Evolutionary conservation across 2,888 invertebrate species (phyloP), one percentile per base, ranked within the genome.

Genomic region (Euplexia lucipara): DNA sequence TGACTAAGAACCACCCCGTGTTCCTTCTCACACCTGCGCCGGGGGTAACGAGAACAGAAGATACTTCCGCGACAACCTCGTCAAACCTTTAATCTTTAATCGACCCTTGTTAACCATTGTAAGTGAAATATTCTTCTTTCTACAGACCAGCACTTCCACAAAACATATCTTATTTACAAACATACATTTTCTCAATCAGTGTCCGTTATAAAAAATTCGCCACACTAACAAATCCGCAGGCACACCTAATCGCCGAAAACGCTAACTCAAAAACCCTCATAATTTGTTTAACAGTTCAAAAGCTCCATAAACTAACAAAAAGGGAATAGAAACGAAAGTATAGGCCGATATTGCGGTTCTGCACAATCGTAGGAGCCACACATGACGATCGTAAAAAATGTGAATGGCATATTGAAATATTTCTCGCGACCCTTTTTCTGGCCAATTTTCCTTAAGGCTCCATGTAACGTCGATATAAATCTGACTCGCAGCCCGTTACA

Each of bases 371-470:
- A 88, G 89, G 90, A 87, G 86, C 85, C 91, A 87, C 92, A 90
- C 91, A 92, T 90, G 90, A 89, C 89, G 91, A 89, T 92, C 93
- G 91, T 94, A 93, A 92, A 92, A 92, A 93, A 93, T 92, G 90
- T 88, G 92, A 92, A 93, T 91, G 90, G 93, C 91, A 92, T 94
- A 93, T 94, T 93, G 93, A 93, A 94, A 94, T 93, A 93, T 94
- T 93, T 90, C 87, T 84, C 89, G 88, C 88, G 92, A 92, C 93
- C 92, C 92, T 92, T 92, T 90, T 83, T 83, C 80, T 83, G 88
- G 83, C 86, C 91, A 90, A 91, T 93, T 91, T 91, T 92, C 90
- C 86, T 90, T 86, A 83, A 85, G 86, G 86, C 83, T 87, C 88
- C 79, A 82, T 88, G 89, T 90, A 89, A 90, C 89, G 84, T 83